These are phyloP conservation scores for Helicorthomorpha holstii DNA, from an alignment of 1,140 invertebrate genomes.

Conservation along the genomic window DNA sequence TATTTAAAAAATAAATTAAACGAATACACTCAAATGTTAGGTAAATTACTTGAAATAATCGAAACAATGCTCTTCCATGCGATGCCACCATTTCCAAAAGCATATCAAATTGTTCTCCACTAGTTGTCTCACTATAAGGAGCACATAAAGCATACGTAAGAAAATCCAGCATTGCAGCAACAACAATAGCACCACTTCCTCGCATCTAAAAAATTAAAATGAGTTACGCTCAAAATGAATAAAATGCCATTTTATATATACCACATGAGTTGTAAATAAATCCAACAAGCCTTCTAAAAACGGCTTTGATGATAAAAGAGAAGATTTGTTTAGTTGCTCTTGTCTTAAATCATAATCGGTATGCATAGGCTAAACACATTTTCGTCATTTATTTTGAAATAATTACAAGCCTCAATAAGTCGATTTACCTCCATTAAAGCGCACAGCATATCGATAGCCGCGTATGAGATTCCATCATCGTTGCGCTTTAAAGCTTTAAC, in stretches of 20 bases:
- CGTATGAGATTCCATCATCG: slow-evolving; percentile 79
- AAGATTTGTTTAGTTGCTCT: slow-evolving; percentile 95
- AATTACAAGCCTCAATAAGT: slow-evolving; percentile 1
- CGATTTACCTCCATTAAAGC: slow-evolving; percentile 69
- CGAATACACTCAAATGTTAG: background rate
- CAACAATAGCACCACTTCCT: slow-evolving; percentile 44
- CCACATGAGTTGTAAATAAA: slow-evolving; percentile 90
- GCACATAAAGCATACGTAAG: slow-evolving; percentile 96
- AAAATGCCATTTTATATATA: slow-evolving; percentile 23
- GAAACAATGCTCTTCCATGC: slow-evolving; percentile 75
- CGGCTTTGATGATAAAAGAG: slow-evolving; percentile 72
- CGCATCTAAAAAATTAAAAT: slow-evolving; percentile 40
- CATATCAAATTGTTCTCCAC: slow-evolving; percentile 91
- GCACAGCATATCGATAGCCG: slow-evolving; percentile 91
- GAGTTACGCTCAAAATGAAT: background rate
- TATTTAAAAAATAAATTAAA: background rate
- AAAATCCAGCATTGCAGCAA: slow-evolving; percentile 89
- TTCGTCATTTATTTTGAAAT: background rate
- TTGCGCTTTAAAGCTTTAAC: slow-evolving; percentile 78
- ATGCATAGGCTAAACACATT: slow-evolving; percentile 64
- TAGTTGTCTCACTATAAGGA: slow-evolving; percentile 97
- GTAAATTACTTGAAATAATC: slow-evolving; percentile 64
- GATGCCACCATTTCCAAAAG: slow-evolving; percentile 84
- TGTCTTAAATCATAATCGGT: slow-evolving; percentile 82
- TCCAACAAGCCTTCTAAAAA: slow-evolving; percentile 87